Percentiles rank a stretch among this genome's conserved stretches.
Evolutionary conservation across 2,113 vertebrate genomes (phyloP).

Genomic region (Actinemys pallida): DNA sequence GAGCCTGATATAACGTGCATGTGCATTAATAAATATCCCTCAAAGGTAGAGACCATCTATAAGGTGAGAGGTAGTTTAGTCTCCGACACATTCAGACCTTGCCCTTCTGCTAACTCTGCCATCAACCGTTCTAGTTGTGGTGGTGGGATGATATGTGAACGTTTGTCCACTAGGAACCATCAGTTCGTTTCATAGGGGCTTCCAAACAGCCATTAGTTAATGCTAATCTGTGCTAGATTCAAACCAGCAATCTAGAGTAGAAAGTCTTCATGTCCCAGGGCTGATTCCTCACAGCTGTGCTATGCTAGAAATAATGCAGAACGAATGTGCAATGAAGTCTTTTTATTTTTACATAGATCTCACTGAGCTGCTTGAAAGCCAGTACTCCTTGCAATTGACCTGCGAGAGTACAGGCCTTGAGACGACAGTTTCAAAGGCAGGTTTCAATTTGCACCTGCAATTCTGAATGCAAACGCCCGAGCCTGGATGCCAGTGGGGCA

Average conservation of each 20-base stretch:
- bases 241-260: neutral
- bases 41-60: neutral
- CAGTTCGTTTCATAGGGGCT: neutral
- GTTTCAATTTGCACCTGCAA: accelerated
- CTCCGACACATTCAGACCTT: neutral
- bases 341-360: neutral
- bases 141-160: neutral
- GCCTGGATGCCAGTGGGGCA: neutral
- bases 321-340: neutral
- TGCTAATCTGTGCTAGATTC: neutral
- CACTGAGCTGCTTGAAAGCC: neutral
- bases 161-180: neutral
- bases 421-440: neutral
- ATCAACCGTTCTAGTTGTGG: neutral
- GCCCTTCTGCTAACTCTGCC: neutral
- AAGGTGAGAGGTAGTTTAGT: neutral
- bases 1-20: accelerated
- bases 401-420: neutral
- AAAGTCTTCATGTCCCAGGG: neutral
- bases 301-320: neutral
- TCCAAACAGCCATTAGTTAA: neutral
- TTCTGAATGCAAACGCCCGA: neutral
- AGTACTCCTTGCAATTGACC: accelerated
- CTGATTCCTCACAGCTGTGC: neutral
- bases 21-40: neutral